Percentiles rank a stretch among this genome's conserved stretches.
phyloP scores from a whole-genome alignment of 2,888 invertebrate species.

The Rhingia campestris region DNA sequence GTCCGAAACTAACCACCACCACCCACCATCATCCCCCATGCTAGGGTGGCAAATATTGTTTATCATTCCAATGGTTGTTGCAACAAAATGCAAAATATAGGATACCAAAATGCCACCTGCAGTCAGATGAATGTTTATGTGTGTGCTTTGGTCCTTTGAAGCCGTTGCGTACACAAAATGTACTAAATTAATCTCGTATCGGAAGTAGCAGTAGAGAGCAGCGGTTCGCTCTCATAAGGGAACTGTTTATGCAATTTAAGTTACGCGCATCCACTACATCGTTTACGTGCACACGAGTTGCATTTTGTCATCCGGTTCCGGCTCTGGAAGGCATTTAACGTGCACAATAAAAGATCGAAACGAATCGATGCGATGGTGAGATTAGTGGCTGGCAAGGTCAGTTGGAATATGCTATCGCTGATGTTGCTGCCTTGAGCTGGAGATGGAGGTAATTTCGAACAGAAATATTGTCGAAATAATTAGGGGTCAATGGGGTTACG shows the following conservation, averaged over 20 bases:
- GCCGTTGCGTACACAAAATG: conserved; percentile 26
- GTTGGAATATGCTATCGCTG: no score
- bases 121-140: conserved; percentile 1
- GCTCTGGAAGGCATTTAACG: conserved; percentile 17
- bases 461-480: no score
- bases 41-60: conserved; percentile 55
- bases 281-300: conserved; percentile 21
- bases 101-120: conserved; percentile 33
- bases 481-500: no score
- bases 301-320: conserved; percentile 24
- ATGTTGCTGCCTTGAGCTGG: no score
- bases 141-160: conserved; percentile 40
- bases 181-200: conserved; percentile 53
- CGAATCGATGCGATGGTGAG: no score
- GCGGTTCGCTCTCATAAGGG: conserved; percentile 44
- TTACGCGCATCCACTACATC: conserved; percentile 13
- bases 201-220: conserved; percentile 2
- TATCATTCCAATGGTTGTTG: conserved; percentile 47
- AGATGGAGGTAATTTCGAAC: no score
- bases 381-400: no score
- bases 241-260: conserved; percentile 57
- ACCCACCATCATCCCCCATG: conserved; percentile 35
- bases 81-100: conserved; percentile 47
- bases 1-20: conserved; percentile 1
- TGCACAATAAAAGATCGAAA: no score